phyloP scores from a whole-genome alignment of 2,113 vertebrate genomes.

The Onychostruthus taczanowskii region DNA sequence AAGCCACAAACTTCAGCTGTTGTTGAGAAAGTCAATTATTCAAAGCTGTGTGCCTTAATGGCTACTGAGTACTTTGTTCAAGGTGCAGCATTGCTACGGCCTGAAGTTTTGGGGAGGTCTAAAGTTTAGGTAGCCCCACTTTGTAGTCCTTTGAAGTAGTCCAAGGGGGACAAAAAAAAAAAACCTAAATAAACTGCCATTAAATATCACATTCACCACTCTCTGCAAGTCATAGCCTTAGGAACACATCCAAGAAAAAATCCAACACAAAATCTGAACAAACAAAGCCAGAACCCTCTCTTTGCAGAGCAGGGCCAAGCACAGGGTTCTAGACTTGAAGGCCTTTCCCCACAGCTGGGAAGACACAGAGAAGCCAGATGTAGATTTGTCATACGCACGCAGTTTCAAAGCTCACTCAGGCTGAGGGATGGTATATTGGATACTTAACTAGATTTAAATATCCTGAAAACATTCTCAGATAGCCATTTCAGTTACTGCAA shows the following conservation, averaged over 20 bases:
- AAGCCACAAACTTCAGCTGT: background rate
- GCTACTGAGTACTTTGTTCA: background rate
- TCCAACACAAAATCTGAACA: background rate
- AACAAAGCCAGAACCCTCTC: background rate
- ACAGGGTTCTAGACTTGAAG: background rate
- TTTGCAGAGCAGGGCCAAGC: background rate
- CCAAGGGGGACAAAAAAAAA: background rate
- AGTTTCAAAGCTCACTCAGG: background rate
- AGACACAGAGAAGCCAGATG: background rate
- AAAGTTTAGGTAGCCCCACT: too few species aligned
- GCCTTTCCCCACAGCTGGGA: background rate
- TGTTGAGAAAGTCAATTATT: background rate
- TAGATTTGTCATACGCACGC: fast-evolving
- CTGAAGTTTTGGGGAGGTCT: background rate
- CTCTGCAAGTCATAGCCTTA: background rate
- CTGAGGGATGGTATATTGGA: fast-evolving
- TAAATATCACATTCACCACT: background rate
- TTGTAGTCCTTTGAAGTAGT: background rate
- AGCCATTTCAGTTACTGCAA: background rate
- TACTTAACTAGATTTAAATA: background rate
- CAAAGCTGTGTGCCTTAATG: background rate
- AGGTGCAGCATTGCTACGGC: background rate
- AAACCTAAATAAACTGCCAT: too few species aligned
- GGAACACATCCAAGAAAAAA: background rate
- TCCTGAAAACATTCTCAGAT: background rate